phyloP scores from a whole-genome alignment of 2,797 vertebrate genomes.

The Acanthurus lineatus region DNA sequence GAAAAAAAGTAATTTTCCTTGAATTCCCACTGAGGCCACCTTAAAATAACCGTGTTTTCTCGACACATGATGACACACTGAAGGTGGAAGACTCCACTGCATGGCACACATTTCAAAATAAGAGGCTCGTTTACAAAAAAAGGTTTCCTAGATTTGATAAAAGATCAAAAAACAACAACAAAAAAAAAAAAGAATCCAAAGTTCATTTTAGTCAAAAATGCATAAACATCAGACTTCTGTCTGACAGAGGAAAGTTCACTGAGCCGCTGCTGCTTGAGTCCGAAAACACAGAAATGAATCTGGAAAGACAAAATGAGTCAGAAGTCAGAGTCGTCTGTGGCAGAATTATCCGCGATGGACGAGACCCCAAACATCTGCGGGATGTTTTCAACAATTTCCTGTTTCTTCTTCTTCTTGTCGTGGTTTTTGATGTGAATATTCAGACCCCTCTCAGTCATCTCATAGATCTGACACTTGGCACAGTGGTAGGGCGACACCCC shows the following conservation, averaged over 20 bases:
- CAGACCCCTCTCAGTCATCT: conserved; percentile 70
- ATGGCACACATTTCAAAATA: background rate
- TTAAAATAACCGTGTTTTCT: background rate
- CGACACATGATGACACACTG: too few relatives aligned
- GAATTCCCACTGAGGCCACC: background rate
- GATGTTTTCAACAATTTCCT: background rate
- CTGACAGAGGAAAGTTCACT: conserved; percentile 4
- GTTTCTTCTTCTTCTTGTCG: conserved; percentile 30
- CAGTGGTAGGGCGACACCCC: conserved; percentile 72
- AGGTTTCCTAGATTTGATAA: background rate
- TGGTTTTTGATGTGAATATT: conserved; percentile 65
- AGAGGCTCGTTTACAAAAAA: background rate
- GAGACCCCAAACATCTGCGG: background rate
- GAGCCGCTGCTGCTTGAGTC: conserved; percentile 15
- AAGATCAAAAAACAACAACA: background rate
- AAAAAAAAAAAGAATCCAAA: background rate
- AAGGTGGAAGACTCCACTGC: background rate
- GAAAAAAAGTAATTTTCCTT: background rate
- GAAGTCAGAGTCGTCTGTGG: conserved; percentile 64
- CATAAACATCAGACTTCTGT: background rate
- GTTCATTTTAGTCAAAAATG: conserved; percentile 13
- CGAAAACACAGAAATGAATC: background rate
- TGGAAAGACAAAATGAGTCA: conserved; percentile 6
- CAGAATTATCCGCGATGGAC: conserved; percentile 13
- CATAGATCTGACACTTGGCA: conserved; percentile 70